phyloP scores from a whole-genome alignment of 2,797 vertebrate species.

The Falco columbarius region DNA sequence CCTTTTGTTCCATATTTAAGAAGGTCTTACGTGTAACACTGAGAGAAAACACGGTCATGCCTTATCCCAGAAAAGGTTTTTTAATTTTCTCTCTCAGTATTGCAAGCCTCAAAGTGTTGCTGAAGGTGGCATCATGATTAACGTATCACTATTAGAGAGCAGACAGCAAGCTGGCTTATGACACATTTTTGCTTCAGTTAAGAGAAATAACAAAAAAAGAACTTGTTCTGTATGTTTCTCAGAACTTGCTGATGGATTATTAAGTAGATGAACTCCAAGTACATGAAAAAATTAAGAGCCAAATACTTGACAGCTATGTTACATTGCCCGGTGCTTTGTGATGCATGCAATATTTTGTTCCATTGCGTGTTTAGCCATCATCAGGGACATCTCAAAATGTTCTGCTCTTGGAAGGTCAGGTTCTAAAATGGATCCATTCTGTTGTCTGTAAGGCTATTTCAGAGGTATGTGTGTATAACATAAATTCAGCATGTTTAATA shows the following conservation, averaged over 20 bases:
- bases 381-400: not conserved
- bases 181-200: conserved; percentile 17
- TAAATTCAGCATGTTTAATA: not conserved
- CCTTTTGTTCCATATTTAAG: not conserved
- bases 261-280: not conserved
- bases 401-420: not conserved
- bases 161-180: conserved; percentile 17
- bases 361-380: not conserved
- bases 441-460: not conserved
- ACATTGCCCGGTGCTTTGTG: not conserved
- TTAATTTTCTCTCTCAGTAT: conserved; percentile 28
- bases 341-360: not conserved
- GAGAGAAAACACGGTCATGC: not conserved
- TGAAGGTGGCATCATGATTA: not conserved
- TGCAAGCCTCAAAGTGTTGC: not conserved
- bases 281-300: not conserved
- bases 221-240: not conserved
- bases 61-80: not conserved
- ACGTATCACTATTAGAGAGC: conserved; percentile 2
- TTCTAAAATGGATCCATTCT: not conserved
- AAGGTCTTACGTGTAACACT: not conserved
- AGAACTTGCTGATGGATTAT: not conserved
- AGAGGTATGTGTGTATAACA: not conserved
- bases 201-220: not conserved
- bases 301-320: not conserved